phyloP scores from a whole-genome alignment of 1,140 invertebrate species.

The Papilio xuthus region DNA sequence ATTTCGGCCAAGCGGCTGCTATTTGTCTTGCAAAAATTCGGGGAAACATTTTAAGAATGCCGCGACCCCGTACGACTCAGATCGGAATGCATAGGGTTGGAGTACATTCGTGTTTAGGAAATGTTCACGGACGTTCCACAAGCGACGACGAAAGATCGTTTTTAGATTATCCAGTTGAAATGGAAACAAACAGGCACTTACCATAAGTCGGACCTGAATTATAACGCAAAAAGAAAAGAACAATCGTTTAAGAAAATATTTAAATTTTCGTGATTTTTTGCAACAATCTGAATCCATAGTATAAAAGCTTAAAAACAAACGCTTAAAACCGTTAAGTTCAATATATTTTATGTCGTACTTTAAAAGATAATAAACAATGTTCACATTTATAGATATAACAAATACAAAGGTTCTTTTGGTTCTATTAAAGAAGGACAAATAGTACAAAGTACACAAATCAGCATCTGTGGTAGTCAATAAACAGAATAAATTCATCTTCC shows the following conservation, averaged over 20 bases:
- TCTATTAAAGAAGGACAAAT: conserved; percentile 43
- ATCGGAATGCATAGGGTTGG: conserved; percentile 56
- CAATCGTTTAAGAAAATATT: conserved; percentile 1
- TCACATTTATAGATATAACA: not conserved
- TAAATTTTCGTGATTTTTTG: not conserved
- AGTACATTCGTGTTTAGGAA: conserved; percentile 48
- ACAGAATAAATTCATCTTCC: conserved; percentile 49
- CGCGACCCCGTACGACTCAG: conserved; percentile 45
- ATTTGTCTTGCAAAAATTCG: conserved; percentile 77
- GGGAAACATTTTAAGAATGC: conserved; percentile 68
- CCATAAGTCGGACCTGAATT: not conserved
- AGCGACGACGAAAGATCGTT: conserved; percentile 12
- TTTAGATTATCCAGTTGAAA: not conserved
- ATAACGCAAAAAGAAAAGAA: not conserved
- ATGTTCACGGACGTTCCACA: not conserved
- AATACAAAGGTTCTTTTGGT: not conserved
- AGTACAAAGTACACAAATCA: conserved; percentile 47
- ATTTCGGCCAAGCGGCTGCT: conserved; percentile 65
- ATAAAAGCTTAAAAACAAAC: too few relatives aligned
- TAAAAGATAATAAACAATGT: not conserved
- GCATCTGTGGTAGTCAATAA: conserved; percentile 48
- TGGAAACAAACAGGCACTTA: not conserved
- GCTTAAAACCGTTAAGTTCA: too few relatives aligned
- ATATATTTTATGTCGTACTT: too few relatives aligned
- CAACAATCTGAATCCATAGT: too few relatives aligned